Conservation (phyloP, 2,888 invertebrate genomes). For the Chelonus formosanus region DNA sequence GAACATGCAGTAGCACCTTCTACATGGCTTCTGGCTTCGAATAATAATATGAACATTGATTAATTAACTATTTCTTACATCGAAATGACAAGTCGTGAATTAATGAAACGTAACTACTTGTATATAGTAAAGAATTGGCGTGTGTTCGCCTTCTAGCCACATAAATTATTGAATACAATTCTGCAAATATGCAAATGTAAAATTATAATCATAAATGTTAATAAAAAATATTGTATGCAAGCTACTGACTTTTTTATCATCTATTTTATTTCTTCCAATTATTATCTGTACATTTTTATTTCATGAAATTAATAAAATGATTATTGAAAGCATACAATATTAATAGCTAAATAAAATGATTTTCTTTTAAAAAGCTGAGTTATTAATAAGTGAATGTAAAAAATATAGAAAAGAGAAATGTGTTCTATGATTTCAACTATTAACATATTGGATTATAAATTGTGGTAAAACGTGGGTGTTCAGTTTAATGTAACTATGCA, state of each 20-base stretch:
- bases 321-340: constrained; percentile 17
- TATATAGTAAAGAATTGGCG: constrained; percentile 7
- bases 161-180: constrained; percentile 12
- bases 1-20: constrained; percentile 20
- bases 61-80: constrained; percentile 56
- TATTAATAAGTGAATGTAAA: no score
- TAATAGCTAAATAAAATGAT: constrained; percentile 28
- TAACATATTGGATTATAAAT: constrained; percentile 55
- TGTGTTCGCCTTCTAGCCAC: constrained; percentile 18
- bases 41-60: constrained; percentile 60
- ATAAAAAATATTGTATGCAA: constrained; percentile 8
- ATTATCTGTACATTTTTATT: neutral
- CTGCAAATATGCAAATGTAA: constrained; percentile 9
- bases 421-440: constrained; percentile 47
- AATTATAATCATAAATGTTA: constrained; percentile 15
- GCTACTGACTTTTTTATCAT: neutral
- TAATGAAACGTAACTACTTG: constrained; percentile 45
- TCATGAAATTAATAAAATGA: constrained; percentile 17
- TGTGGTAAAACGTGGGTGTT: constrained; percentile 55
- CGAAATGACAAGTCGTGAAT: constrained; percentile 46
- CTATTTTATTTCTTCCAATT: constrained; percentile 1
- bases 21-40: constrained; percentile 44
- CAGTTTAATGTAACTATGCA: constrained; percentile 54
- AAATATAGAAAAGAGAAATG: constrained; percentile 30
- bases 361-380: no score